Conservation (phyloP, 2,888 invertebrate genomes). For the Crossocerus cetratus region DNA sequence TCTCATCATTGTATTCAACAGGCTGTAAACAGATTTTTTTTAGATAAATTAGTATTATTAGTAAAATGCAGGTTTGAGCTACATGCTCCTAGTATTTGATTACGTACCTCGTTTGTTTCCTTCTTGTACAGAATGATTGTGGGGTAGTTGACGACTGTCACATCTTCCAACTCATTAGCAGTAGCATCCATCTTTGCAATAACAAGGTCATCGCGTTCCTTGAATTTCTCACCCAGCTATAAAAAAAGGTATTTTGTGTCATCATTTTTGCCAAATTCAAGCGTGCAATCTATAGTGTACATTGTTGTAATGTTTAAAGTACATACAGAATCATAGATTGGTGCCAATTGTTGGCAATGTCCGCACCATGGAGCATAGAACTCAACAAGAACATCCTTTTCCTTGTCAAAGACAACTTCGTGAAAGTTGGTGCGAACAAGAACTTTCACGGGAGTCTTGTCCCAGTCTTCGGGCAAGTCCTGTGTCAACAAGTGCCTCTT, state of each 20-base stretch:
- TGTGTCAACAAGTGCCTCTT: slow-evolving; percentile 97
- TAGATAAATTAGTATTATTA: slow-evolving; percentile 5
- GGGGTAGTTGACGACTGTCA: slow-evolving; percentile 96
- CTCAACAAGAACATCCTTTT: slow-evolving; percentile 97
- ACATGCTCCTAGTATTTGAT: not conserved
- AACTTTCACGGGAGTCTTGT: slow-evolving; percentile 93
- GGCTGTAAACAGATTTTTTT: slow-evolving; percentile 73
- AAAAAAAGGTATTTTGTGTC: slow-evolving; percentile 32
- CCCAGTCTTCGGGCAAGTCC: slow-evolving; percentile 97
- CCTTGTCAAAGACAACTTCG: slow-evolving; percentile 90
- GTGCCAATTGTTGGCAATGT: slow-evolving; percentile 98
- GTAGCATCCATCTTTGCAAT: slow-evolving; percentile 99
- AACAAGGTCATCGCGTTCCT: slow-evolving; percentile 88
- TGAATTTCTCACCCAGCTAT: slow-evolving; percentile 95
- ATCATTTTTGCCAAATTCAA: not conserved
- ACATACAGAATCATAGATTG: slow-evolving; percentile 90
- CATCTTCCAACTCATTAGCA: slow-evolving; percentile 97
- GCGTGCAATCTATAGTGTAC: not conserved
- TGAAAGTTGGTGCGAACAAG: slow-evolving; percentile 98
- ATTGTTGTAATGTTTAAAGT: not conserved
- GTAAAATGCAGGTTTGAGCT: not conserved
- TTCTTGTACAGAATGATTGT: slow-evolving; percentile 97
- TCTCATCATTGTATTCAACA: slow-evolving; percentile 96
- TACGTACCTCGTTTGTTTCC: slow-evolving; percentile 87
- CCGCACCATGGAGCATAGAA: slow-evolving; percentile 99